These are phyloP conservation scores for Phalera bucephala DNA, from an alignment of 2,888 invertebrate species.

Conservation along the genomic window DNA sequence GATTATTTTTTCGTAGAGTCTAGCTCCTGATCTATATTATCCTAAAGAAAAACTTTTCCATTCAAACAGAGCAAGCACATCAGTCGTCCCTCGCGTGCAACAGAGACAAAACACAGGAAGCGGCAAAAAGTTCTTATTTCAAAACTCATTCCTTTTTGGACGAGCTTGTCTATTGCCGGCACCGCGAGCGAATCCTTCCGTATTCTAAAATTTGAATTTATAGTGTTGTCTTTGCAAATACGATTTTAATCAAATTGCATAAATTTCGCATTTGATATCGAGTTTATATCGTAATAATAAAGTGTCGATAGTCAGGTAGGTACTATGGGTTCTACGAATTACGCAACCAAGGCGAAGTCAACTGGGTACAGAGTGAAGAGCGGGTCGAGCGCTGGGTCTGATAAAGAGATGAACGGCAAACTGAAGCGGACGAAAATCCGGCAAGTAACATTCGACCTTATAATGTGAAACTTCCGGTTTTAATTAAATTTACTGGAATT, in stretches of 20 bases:
- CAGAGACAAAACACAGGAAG: conserved; percentile 65
- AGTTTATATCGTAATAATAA: conserved; percentile 28
- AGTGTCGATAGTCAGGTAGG: conserved; percentile 63
- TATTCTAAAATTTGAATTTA: conserved; percentile 42
- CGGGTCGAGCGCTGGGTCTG: conserved; percentile 71
- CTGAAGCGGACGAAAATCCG: conserved; percentile 67
- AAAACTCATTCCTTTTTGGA: conserved; percentile 58
- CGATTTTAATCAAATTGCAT: conserved; percentile 25
- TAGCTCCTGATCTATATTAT: conserved; percentile 48
- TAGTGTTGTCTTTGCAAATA: conserved; percentile 27
- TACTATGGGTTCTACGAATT: conserved; percentile 79
- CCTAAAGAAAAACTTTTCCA: conserved; percentile 60
- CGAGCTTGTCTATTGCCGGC: conserved; percentile 38
- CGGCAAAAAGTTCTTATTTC: conserved; percentile 44
- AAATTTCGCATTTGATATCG: conserved; percentile 31
- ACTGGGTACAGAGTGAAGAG: conserved; percentile 65
- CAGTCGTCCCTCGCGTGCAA: conserved; percentile 37
- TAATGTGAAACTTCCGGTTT: no score
- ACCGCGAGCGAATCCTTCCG: conserved; percentile 44
- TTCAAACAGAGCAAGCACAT: conserved; percentile 46
- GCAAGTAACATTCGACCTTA: conserved; percentile 46
- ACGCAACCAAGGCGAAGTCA: conserved; percentile 64
- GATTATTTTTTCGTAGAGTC: no score
- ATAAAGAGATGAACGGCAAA: conserved; percentile 75
- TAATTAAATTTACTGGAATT: no score